Base-by-base conservation (phyloP, 2,113 vertebrate species). In the Laterallus jamaicensis region DNA sequence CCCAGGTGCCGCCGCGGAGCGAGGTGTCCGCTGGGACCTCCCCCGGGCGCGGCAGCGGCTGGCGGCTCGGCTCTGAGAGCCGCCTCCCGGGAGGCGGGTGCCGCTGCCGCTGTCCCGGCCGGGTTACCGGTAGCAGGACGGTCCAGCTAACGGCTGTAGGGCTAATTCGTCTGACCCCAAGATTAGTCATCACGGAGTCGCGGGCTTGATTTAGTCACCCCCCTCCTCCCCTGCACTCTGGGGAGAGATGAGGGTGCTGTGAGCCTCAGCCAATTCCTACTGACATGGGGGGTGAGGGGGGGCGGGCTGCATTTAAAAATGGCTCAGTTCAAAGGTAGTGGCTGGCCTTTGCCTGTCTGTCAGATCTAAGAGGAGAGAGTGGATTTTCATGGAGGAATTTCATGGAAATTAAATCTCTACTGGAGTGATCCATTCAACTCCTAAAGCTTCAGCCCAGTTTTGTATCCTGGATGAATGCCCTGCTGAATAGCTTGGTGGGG, bases 341-440 rank as follows among this genome's bases (percentile, higher is more conserved):
- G 76, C 90, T 60, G 47, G 69, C 59, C 80, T 96, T 75, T 76
- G 96, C 79, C 62, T 82, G 90, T 75, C 95, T 70, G 80, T 93
- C 95, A 93, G 90, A 84, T 92, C 82, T 96, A 25, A 94, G 67
- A 74, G 88, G 67, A 94, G 82, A 56, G 92, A 96, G 93, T 95
- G 86, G 82, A 82, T 91, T 97, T 96, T 95, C 88, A 91, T 40
- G 92, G 74, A 93, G 93, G 95, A 96, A 96, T 96, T 96, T 97
- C 92, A 96, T 93, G 95, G 93, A 96, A 96, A 97, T 96, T 96
- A 97, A 94, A 84, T 91, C 96, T 92, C 92, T 84, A 89, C 93
- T 96, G 95, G 92, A 95, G 80, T 8, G 66, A 92, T 69, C 90
- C 88, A 95, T 97, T 97, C 95, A 96, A 4, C 62, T 79, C 74